Conservation (phyloP, 2,888 invertebrate species). For the Clusia tigrina region DNA sequence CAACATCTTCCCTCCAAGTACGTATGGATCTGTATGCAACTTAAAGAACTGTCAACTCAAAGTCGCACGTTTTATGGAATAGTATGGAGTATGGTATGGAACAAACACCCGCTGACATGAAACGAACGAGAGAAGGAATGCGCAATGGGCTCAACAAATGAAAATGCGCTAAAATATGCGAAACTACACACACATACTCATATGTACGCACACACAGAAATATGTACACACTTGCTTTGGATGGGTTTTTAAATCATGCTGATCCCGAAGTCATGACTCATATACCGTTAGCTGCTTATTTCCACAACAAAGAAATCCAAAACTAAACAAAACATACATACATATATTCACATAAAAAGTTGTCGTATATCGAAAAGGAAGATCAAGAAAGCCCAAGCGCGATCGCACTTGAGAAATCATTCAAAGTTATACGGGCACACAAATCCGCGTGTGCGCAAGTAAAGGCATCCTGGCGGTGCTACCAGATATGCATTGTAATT, state of each 20-base stretch:
- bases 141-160: conserved; percentile 29
- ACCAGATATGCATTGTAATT: no score
- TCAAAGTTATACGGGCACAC: conserved; percentile 26
- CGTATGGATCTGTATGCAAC: not conserved
- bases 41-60: conserved; percentile 51
- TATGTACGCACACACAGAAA: conserved; percentile 5
- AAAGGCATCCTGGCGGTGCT: not conserved
- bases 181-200: conserved; percentile 42
- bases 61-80: conserved; percentile 52
- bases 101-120: conserved; percentile 7
- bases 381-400: not conserved
- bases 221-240: conserved; percentile 38
- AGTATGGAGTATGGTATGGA: conserved; percentile 34
- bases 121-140: not conserved
- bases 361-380: not conserved
- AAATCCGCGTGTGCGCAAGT: not conserved
- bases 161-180: conserved; percentile 61
- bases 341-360: not conserved
- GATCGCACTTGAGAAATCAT: conserved; percentile 35
- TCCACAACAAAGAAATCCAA: conserved; percentile 50
- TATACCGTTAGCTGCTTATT: conserved; percentile 61
- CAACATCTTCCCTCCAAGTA: not conserved
- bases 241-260: conserved; percentile 60
- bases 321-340: conserved; percentile 31
- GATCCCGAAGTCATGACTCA: conserved; percentile 64